These are phyloP conservation scores for Chromoteleia sp. DNA, from an alignment of 2,888 invertebrate species.

Conservation along the genomic window DNA sequence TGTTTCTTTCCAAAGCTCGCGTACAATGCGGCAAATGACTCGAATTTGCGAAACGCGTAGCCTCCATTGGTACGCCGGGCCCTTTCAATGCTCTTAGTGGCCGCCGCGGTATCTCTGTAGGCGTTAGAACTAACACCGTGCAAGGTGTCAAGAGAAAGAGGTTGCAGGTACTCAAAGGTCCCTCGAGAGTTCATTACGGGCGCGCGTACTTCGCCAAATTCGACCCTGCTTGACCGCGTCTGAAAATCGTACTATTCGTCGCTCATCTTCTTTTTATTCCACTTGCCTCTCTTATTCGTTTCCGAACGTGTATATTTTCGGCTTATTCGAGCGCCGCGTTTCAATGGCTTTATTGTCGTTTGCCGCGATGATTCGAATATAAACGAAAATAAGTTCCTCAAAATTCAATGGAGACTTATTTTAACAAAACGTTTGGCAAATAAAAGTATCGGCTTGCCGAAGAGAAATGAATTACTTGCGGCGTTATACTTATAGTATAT, in stretches of 20 bases:
- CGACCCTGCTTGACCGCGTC: slow-evolving; percentile 66
- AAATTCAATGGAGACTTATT: slow-evolving; percentile 22
- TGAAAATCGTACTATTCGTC: slow-evolving; percentile 56
- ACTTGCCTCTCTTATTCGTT: slow-evolving; percentile 56
- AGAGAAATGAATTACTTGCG: background rate
- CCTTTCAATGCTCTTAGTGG: slow-evolving; percentile 77
- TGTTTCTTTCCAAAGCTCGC: slow-evolving; percentile 80
- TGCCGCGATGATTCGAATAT: slow-evolving; percentile 40
- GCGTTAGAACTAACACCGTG: slow-evolving; percentile 84
- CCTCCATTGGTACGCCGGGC: slow-evolving; percentile 68
- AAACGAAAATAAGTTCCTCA: slow-evolving; percentile 38
- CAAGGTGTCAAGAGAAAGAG: slow-evolving; percentile 82
- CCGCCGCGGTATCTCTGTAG: slow-evolving; percentile 76
- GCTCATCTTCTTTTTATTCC: slow-evolving; percentile 67
- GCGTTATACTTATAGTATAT: too few relatives aligned
- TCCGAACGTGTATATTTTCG: slow-evolving; percentile 36
- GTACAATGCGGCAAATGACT: slow-evolving; percentile 84
- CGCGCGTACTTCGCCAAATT: slow-evolving; percentile 53
- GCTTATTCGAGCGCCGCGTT: slow-evolving; percentile 32
- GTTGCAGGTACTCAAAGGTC: slow-evolving; percentile 72
- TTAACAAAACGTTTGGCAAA: slow-evolving; percentile 25
- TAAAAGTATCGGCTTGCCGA: slow-evolving; percentile 2
- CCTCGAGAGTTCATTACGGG: slow-evolving; percentile 72
- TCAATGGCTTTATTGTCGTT: slow-evolving; percentile 45
- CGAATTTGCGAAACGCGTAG: slow-evolving; percentile 83